Base-by-base conservation (phyloP, 2,888 invertebrate genomes). In the Pyrrhia umbra region DNA sequence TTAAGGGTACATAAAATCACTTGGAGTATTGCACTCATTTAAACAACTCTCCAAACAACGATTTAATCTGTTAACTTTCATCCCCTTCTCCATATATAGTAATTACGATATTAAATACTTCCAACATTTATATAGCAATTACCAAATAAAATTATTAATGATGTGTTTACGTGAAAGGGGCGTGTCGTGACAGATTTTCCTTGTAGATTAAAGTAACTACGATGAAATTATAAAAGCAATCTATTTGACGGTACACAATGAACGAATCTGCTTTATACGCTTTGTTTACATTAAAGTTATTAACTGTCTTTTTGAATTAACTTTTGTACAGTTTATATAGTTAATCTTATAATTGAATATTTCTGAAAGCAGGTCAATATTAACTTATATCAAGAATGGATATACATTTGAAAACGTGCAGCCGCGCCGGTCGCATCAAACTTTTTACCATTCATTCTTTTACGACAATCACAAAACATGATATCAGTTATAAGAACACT, bases 71-170 rank as follows among this genome's bases (percentile, higher is more conserved):
- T 50, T 52, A 50, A 30, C n/a, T 39, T 6, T 42, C 39, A 50
- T 13, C 5, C 43, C 39, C 15, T 63, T 42, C 8, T 21, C 25
- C 15, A 60, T 69, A 40, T 13, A 23, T 25, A 16, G 34, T 68
- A 57, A 78, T 75, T 62, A 63, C 16, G 61, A 57, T 51, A 25
- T 66, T 52, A 70, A 68, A 62, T 40, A 23, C 18, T 57, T 58
- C 13, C 52, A 59, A 62, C 68, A 55, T 68, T 58, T 64, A 68
- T 58, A 60, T 50, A 63, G 30, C 54, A 54, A 63, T 75, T 67
- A 79, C 69, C 34, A 58, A 79, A 77, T 70, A 65, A 69, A 69
- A 77, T 75, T 70, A 77, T 75, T 72, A 77, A 80, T 75, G 67
- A 82, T 45, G 55, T 69, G 57, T 77, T 75, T 61, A 75, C 64